phyloP scores from a whole-genome alignment of 2,797 vertebrate genomes.

The Ispidina picta region DNA sequence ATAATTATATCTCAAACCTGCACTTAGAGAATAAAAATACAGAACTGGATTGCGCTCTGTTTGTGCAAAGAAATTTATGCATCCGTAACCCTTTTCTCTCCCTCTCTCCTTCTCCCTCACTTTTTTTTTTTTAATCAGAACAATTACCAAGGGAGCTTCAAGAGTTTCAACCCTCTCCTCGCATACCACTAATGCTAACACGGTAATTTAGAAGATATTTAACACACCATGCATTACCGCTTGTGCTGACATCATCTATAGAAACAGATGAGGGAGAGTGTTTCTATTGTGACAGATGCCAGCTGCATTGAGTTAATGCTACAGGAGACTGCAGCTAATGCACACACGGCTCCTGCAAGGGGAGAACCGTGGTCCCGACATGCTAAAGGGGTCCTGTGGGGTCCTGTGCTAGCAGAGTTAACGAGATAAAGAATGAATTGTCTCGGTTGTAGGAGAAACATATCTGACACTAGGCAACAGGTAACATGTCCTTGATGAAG shows the following conservation, averaged over 20 bases:
- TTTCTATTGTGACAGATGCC: conserved; percentile 89
- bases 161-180: conserved; percentile 82
- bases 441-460: conserved; percentile 71
- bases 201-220: conserved; percentile 84
- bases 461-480: conserved; percentile 78
- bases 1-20: conserved; percentile 70
- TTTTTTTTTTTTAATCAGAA: conserved; percentile 47
- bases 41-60: conserved; percentile 54
- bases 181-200: conserved; percentile 94
- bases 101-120: conserved; percentile 44
- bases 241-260: conserved; percentile 88
- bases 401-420: conserved; percentile 69
- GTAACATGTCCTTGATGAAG: conserved; percentile 78
- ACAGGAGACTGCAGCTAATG: conserved; percentile 80
- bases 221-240: conserved; percentile 94
- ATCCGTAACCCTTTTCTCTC: conserved; percentile 53
- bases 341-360: conserved; percentile 78
- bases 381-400: conserved; percentile 73
- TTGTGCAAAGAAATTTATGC: conserved; percentile 59
- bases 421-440: conserved; percentile 71
- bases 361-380: conserved; percentile 75
- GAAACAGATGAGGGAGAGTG: conserved; percentile 84
- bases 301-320: conserved; percentile 89
- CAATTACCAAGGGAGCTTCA: conserved; percentile 68
- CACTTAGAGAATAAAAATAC: conserved; percentile 69